Evolutionary conservation across 2,888 invertebrate genomes (phyloP), one percentile per base, ranked within the genome.

Genomic region (Epinotia bilunana): DNA sequence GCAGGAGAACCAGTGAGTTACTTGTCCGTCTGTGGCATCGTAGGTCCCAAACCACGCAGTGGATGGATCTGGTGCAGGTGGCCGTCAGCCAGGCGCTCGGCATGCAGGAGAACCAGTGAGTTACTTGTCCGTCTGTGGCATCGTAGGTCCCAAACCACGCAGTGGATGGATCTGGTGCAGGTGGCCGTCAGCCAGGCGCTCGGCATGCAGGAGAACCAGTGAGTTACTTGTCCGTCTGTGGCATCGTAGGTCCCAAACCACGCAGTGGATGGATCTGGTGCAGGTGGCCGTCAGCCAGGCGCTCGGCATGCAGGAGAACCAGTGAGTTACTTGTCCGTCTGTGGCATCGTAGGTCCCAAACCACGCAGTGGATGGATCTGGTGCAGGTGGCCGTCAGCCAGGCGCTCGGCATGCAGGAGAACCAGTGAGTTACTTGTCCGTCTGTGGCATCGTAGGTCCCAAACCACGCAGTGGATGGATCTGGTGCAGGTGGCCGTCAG

Each of bases 401-500:
- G 23, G 89, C 92, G 23, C 87, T 96, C 2, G 91, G 88, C 3
- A 84, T 96, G 23, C 94, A 95, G 0, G 90, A 94, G 72, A 96
- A 96, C 83, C 95, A 94, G 96, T 96, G 83, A 84, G 86, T 82
- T 23, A 57, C 67, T 65, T 80, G 39, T 18, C 16, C 9, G 23
- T 28, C 3, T 28, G 23, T 28, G 23, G 23, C 23, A 28, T 28
- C 23, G 23, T 28, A 20, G n/a, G n/a, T n/a, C n/a, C n/a, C n/a
- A n/a, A n/a, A n/a, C 96, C 0, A 93, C 96, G 0, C 97, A 97
- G 82, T 96, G 95, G 94, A 95, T 96, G 88, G 96, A 96, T 78
- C 79, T 94, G 0, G 87, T 91, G 0, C 96, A 96, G 77, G 86
- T 91, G 2, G 94, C 95, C 0, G 94, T 96, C 3, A 93, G 96